These are phyloP conservation scores for Orycteropus afer DNA, from an alignment of 2,113 vertebrate genomes.

Conservation along the genomic window DNA sequence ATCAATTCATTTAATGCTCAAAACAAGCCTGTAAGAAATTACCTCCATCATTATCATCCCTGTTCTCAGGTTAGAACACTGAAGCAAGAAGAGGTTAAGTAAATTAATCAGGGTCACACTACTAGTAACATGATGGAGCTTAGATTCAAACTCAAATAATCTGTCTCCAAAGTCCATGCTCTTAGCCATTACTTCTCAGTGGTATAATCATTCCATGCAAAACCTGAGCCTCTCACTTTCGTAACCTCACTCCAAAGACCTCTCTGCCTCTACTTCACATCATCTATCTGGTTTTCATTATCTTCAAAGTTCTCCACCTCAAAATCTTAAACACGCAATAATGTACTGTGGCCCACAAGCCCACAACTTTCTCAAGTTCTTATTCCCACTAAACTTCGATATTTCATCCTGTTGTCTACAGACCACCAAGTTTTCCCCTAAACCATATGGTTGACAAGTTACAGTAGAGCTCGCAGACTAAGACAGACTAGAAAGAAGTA, in stretches of 20 bases:
- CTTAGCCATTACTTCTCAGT: neutral
- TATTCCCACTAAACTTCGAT: neutral
- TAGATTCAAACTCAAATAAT: neutral
- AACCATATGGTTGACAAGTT: no score
- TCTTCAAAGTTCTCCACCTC: neutral
- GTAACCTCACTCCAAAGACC: neutral
- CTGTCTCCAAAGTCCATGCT: neutral
- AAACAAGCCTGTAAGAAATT: neutral
- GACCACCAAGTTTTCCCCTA: neutral
- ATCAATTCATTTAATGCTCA: neutral
- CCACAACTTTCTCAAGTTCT: neutral
- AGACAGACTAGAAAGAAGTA: no score
- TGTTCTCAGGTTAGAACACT: neutral
- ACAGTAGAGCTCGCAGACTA: no score
- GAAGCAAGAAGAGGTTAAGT: neutral
- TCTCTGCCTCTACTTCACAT: neutral
- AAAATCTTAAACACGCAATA: neutral
- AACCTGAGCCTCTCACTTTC: neutral
- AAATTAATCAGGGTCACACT: neutral
- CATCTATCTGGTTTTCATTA: neutral
- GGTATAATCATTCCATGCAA: neutral
- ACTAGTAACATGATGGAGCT: neutral
- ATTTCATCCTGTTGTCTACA: neutral
- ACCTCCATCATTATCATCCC: neutral
- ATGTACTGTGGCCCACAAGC: neutral